phyloP scores from a whole-genome alignment of 2,113 vertebrate genomes.

The Dipodomys stephensi region DNA sequence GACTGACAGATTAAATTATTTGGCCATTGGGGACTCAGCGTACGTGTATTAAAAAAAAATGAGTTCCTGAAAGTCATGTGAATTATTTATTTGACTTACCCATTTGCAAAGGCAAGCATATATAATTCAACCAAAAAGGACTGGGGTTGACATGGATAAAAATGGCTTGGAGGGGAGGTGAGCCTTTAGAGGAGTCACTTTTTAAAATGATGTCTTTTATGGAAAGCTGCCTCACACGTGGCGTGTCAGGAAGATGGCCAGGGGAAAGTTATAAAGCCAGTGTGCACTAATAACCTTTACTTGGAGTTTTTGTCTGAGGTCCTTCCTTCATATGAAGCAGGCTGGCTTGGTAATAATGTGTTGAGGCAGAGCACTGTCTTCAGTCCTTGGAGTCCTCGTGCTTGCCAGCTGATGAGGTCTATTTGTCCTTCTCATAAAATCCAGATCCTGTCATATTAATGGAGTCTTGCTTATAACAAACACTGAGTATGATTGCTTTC shows the following conservation, averaged over 20 bases:
- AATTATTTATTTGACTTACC: slow-evolving; percentile 18
- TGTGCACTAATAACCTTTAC: not conserved
- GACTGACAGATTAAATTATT: slow-evolving; percentile 6
- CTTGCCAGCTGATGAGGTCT: not conserved
- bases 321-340: not conserved
- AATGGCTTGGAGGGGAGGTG: not conserved
- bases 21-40: not conserved
- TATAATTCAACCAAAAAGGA: slow-evolving; percentile 43
- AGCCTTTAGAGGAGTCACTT: not conserved
- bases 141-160: not conserved
- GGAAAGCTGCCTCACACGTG: not conserved
- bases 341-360: not conserved
- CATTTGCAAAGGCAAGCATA: slow-evolving; percentile 23
- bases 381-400: not conserved
- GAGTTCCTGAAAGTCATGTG: not conserved
- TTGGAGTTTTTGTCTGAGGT: not conserved
- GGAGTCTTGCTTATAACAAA: not conserved
- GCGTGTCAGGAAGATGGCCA: not conserved
- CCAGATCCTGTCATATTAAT: not conserved
- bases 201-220: not conserved
- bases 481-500: not conserved
- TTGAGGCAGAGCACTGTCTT: rapidly evolving
- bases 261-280: not conserved
- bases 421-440: not conserved
- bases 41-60: not conserved